A percentile compares a stretch with the other conserved stretches of the same genome.
phyloP scores from a whole-genome alignment of 2,888 invertebrate species.

The Cotesia congregata region DNA sequence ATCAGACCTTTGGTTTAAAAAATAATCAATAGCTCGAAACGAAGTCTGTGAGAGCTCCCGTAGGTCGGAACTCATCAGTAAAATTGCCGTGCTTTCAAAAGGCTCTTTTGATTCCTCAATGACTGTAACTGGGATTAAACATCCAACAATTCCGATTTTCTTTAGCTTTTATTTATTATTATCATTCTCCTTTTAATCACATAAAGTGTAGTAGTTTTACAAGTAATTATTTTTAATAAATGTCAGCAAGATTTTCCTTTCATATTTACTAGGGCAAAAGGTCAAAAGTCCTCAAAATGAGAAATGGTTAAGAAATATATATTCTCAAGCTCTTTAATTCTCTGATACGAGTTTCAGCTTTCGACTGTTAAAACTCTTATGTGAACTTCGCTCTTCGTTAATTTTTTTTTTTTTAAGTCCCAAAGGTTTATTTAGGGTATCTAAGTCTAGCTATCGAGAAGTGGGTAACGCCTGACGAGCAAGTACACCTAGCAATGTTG shows the following conservation, averaged over 20 bases:
- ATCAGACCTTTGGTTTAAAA: too few species aligned
- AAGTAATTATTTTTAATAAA: not conserved
- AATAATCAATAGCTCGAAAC: too few species aligned
- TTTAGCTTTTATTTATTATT: constrained; percentile 16
- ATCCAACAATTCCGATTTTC: constrained; percentile 12
- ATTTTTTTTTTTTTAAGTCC: not conserved
- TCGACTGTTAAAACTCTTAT: constrained; percentile 15
- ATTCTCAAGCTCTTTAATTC: constrained; percentile 8
- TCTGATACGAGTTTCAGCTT: constrained; percentile 7
- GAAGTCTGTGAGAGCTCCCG: too few species aligned
- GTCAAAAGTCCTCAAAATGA: constrained; percentile 15
- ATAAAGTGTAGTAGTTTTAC: constrained; percentile 14
- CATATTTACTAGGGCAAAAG: constrained; percentile 24
- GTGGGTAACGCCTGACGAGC: not conserved
- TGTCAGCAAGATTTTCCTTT: not conserved
- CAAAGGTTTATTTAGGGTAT: not conserved
- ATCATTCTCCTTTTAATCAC: not conserved
- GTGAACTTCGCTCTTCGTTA: not conserved
- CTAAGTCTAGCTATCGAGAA: not conserved
- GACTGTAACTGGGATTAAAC: constrained; percentile 28
- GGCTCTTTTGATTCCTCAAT: constrained; percentile 32
- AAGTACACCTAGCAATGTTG: not conserved
- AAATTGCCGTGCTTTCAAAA: constrained; percentile 33
- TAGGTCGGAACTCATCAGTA: too few species aligned
- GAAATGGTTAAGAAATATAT: constrained; percentile 3